phyloP scores from a whole-genome alignment of 2,797 vertebrate genomes.

The Lateolabrax maculatus region DNA sequence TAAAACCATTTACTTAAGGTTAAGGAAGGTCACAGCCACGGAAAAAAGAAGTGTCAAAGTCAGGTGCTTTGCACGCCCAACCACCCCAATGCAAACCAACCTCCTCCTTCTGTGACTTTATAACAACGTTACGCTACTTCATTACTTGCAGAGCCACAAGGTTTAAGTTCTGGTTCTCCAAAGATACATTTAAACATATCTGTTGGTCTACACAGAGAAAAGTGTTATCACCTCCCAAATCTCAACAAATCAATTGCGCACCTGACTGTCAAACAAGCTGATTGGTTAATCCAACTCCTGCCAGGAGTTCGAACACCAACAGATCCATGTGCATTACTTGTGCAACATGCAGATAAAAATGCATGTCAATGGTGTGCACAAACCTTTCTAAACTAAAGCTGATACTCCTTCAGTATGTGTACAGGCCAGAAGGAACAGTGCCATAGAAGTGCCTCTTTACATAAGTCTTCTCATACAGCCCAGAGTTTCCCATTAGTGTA shows the following conservation, averaged over 20 bases:
- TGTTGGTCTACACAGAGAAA: background rate
- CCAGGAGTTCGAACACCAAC: background rate
- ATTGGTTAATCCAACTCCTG: background rate
- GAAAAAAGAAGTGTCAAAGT: background rate
- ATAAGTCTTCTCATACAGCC: slow-evolving; percentile 6
- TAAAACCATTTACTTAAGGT: background rate
- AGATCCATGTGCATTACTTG: background rate
- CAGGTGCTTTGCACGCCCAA: background rate
- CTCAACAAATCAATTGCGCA: background rate
- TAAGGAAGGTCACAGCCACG: background rate
- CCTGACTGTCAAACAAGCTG: background rate
- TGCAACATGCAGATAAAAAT: background rate
- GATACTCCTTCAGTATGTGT: slow-evolving; percentile 7
- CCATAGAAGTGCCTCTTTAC: slow-evolving; percentile 14
- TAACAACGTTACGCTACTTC: background rate
- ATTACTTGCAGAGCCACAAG: background rate
- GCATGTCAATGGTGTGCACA: background rate
- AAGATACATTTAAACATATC: background rate
- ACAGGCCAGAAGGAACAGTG: background rate
- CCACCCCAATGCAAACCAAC: background rate
- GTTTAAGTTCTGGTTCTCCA: background rate
- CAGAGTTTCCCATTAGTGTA: slow-evolving; percentile 48
- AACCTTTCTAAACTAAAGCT: background rate
- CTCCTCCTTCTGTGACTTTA: background rate
- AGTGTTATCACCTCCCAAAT: too few species aligned